phyloP scores from a whole-genome alignment of 2,888 invertebrate species.

The Rhamphomyia laevipes region DNA sequence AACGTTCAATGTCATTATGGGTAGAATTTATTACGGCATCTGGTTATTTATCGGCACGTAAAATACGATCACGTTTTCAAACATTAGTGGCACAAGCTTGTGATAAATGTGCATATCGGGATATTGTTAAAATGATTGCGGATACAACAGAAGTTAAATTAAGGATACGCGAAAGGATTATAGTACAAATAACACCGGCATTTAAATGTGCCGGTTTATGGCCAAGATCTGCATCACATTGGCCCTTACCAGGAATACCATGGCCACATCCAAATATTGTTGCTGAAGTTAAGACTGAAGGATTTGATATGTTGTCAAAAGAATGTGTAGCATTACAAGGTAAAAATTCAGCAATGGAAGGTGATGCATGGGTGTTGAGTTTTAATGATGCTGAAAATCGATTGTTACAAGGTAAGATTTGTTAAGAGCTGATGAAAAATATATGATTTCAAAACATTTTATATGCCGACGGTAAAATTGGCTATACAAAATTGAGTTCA shows the following conservation, averaged over 20 bases:
- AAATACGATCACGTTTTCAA: slow-evolving; percentile 89
- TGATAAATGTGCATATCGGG: slow-evolving; percentile 87
- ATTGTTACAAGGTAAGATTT: slow-evolving; percentile 55
- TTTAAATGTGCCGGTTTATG: slow-evolving; percentile 90
- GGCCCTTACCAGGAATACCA: slow-evolving; percentile 83
- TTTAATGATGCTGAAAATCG: slow-evolving; percentile 88
- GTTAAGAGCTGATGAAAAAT: too few relatives aligned
- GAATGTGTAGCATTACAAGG: slow-evolving; percentile 76
- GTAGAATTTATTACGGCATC: slow-evolving; percentile 96
- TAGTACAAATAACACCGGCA: slow-evolving; percentile 91
- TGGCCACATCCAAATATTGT: slow-evolving; percentile 92
- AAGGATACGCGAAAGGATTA: slow-evolving; percentile 78
- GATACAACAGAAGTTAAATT: slow-evolving; percentile 91
- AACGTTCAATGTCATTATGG: slow-evolving; percentile 95
- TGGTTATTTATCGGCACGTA: slow-evolving; percentile 88
- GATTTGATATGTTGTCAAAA: slow-evolving; percentile 86
- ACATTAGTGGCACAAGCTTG: slow-evolving; percentile 82
- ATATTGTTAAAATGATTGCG: slow-evolving; percentile 89
- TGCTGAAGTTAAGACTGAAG: slow-evolving; percentile 89
- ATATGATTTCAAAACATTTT: too few relatives aligned
- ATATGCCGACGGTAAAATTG: background rate
- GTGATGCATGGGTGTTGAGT: slow-evolving; percentile 90
- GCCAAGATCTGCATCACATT: slow-evolving; percentile 89
- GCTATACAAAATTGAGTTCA: too few relatives aligned
- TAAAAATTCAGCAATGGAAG: slow-evolving; percentile 85